Percentiles rank a stretch among this genome's conserved stretches.
Conservation (phyloP, 2,113 vertebrate species). For the Sapayoa aenigma region DNA sequence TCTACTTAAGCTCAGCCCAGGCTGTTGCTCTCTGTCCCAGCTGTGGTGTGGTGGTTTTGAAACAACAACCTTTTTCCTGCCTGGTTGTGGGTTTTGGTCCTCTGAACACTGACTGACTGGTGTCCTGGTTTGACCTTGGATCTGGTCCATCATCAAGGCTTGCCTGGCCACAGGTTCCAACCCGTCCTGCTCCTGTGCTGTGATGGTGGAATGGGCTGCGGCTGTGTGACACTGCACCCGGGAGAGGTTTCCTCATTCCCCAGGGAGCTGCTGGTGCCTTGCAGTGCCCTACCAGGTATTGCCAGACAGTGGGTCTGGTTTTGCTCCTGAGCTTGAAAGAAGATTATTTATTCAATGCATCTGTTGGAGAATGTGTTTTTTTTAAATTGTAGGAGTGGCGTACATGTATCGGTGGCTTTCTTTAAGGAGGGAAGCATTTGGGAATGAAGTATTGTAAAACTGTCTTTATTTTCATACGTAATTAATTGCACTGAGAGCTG, state of each 20-base stretch:
- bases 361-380: not conserved
- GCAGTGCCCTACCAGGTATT: not conserved
- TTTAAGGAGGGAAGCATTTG: not conserved
- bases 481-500: not conserved
- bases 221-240: not conserved
- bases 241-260: rapidly evolving
- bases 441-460: not conserved
- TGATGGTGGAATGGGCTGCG: not conserved
- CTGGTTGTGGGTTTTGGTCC: not conserved
- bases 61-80: rapidly evolving
- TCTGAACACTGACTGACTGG: rapidly evolving
- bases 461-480: not conserved
- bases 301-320: not conserved
- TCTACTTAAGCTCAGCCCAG: not conserved
- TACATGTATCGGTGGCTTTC: not conserved
- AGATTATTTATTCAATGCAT: not conserved
- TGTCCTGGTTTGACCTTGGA: not conserved
- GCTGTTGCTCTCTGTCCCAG: rapidly evolving
- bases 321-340: not conserved
- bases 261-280: not conserved
- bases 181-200: not conserved
- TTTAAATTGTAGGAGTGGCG: not conserved
- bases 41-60: not conserved
- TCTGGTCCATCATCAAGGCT: not conserved
- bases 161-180: rapidly evolving